Evolutionary conservation across 2,888 invertebrate species (phyloP).

Genomic region (Patella depressa): DNA sequence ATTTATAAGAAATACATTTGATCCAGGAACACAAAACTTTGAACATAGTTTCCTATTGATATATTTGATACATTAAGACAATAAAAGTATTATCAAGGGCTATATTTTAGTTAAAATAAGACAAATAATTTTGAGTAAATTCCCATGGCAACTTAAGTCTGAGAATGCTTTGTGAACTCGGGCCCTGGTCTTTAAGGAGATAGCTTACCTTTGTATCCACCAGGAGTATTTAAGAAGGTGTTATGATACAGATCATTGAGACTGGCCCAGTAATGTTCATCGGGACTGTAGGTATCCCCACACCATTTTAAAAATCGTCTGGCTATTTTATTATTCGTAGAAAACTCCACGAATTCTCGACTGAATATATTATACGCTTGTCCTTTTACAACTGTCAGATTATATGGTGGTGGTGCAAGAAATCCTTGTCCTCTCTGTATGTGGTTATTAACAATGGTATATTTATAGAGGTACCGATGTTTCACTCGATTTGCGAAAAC

Average conservation of each 20-base stretch:
- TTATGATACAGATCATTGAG: conserved; percentile 54
- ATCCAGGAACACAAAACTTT: too few relatives aligned
- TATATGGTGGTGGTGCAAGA: conserved; percentile 43
- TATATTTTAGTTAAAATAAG: too few relatives aligned
- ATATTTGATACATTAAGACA: too few relatives aligned
- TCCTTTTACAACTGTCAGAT: conserved; percentile 52
- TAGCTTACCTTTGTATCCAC: conserved; percentile 47
- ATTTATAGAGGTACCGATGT: conserved; percentile 19
- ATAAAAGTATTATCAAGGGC: too few relatives aligned
- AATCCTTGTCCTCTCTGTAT: conserved; percentile 32
- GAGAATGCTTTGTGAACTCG: too few relatives aligned
- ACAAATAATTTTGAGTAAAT: too few relatives aligned
- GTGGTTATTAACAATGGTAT: conserved; percentile 23
- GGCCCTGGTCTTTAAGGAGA: too few relatives aligned
- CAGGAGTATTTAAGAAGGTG: conserved; percentile 50
- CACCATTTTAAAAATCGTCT: conserved; percentile 51
- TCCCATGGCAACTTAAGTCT: too few relatives aligned
- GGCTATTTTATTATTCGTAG: conserved; percentile 40
- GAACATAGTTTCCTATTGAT: too few relatives aligned
- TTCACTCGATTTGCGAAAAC: conserved; percentile 31
- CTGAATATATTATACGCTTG: conserved; percentile 58
- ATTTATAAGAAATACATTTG: too few relatives aligned
- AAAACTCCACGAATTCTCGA: conserved; percentile 52
- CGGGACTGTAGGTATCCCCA: conserved; percentile 56
- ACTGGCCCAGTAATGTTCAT: conserved; percentile 64